These are phyloP conservation scores for Eristalis arbustorum DNA, from an alignment of 2,888 invertebrate genomes.

Conservation along the genomic window DNA sequence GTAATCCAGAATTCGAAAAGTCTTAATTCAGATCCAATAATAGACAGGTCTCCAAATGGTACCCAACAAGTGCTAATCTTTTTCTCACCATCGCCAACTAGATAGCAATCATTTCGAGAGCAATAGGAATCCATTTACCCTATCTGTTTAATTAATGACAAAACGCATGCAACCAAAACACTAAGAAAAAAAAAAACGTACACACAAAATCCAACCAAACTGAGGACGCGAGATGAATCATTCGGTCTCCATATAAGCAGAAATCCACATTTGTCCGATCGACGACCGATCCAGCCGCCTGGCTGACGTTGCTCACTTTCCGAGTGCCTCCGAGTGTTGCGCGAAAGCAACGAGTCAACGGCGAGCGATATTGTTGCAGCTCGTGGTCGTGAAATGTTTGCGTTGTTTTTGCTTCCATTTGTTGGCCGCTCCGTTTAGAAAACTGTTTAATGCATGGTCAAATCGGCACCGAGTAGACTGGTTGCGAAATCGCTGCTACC, in stretches of 20 bases:
- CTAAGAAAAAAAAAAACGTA: conserved; percentile 16
- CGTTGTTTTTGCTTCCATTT: conserved; percentile 29
- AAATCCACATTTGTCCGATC: conserved; percentile 57
- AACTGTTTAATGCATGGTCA: conserved; percentile 61
- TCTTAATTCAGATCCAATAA: background rate
- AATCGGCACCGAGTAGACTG: conserved; percentile 9
- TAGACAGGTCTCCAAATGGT: background rate
- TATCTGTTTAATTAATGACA: conserved; percentile 60
- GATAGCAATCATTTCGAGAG: conserved; percentile 29
- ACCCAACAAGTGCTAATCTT: conserved; percentile 51
- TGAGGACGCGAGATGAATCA: conserved; percentile 62
- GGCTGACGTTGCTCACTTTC: conserved; percentile 22
- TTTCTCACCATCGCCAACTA: conserved; percentile 56
- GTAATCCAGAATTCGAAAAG: background rate
- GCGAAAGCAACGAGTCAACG: background rate
- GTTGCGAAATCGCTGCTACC: conserved; percentile 47
- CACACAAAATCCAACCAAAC: conserved; percentile 44
- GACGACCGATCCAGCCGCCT: conserved; percentile 25
- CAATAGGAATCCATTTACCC: conserved; percentile 61
- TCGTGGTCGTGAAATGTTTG: conserved; percentile 36
- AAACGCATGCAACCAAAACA: conserved; percentile 63
- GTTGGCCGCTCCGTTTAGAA: conserved; percentile 15
- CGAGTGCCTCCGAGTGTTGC: conserved; percentile 8
- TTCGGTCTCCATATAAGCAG: conserved; percentile 50
- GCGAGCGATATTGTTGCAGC: background rate